These are phyloP conservation scores for Chymomyza amoena DNA, from an alignment of 2,888 invertebrate genomes.

Conservation along the genomic window DNA sequence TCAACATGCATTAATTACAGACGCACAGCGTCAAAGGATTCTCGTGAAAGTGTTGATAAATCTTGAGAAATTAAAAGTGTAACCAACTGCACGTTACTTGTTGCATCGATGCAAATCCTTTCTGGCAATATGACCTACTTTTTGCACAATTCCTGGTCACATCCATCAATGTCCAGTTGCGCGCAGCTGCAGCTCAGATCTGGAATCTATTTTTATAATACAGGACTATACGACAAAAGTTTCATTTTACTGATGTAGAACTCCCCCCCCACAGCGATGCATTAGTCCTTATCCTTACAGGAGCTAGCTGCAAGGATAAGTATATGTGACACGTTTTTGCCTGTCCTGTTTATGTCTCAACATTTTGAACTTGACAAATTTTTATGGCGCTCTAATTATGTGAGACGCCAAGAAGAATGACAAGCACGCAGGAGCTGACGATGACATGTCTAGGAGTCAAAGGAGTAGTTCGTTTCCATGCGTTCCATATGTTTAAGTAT, in stretches of 20 bases:
- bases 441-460: not conserved
- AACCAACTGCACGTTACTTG: too few species aligned
- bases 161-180: not conserved
- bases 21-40: too few species aligned
- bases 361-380: conserved; percentile 35
- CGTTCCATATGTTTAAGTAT: too few species aligned
- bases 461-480: too few species aligned
- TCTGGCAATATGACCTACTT: not conserved
- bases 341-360: conserved; percentile 27
- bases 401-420: not conserved
- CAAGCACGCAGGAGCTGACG: not conserved
- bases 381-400: conserved; percentile 29
- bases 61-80: too few species aligned
- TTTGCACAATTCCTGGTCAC: not conserved
- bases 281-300: conserved; percentile 22
- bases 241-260: not conserved
- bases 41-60: too few species aligned
- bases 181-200: not conserved
- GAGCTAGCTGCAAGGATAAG: conserved; percentile 28
- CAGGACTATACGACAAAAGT: not conserved
- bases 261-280: conserved; percentile 8
- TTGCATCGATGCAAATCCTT: too few species aligned
- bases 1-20: too few species aligned
- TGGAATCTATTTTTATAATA: not conserved
- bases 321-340: conserved; percentile 22